These are phyloP conservation scores for Leptopterna dolabrata DNA, from an alignment of 2,888 invertebrate species.

Conservation along the genomic window DNA sequence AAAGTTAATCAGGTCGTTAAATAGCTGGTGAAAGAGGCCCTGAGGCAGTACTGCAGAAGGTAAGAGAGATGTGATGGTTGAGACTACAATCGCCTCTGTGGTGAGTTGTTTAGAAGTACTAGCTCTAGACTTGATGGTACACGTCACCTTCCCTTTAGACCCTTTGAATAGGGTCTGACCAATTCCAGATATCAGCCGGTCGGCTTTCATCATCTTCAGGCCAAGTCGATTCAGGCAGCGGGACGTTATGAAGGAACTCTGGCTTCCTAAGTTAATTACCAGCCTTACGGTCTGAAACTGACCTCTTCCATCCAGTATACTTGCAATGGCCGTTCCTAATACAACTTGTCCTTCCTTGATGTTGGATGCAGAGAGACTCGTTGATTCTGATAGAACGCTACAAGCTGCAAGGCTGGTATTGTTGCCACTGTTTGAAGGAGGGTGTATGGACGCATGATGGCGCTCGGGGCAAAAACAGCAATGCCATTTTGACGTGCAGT, in stretches of 20 bases:
- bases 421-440: background rate
- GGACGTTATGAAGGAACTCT: slow-evolving; percentile 36
- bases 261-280: slow-evolving; percentile 49
- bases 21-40: too few species aligned
- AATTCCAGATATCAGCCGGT: slow-evolving; percentile 39
- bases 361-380: background rate
- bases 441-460: slow-evolving; percentile 26
- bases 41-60: slow-evolving; percentile 23
- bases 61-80: slow-evolving; percentile 34
- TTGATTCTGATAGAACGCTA: background rate
- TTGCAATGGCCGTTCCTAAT: slow-evolving; percentile 35
- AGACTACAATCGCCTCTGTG: slow-evolving; percentile 51
- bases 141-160: background rate
- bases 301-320: slow-evolving; percentile 24
- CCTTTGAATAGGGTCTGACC: slow-evolving; percentile 22
- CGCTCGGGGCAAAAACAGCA: background rate
- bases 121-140: background rate
- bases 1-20: too few species aligned
- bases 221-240: slow-evolving; percentile 25
- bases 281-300: slow-evolving; percentile 6
- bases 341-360: background rate
- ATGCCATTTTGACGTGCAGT: background rate
- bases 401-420: background rate
- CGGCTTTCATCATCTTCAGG: background rate
- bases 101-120: background rate